Conservation (phyloP, 2,113 vertebrate species). For the Mobula birostris region DNA sequence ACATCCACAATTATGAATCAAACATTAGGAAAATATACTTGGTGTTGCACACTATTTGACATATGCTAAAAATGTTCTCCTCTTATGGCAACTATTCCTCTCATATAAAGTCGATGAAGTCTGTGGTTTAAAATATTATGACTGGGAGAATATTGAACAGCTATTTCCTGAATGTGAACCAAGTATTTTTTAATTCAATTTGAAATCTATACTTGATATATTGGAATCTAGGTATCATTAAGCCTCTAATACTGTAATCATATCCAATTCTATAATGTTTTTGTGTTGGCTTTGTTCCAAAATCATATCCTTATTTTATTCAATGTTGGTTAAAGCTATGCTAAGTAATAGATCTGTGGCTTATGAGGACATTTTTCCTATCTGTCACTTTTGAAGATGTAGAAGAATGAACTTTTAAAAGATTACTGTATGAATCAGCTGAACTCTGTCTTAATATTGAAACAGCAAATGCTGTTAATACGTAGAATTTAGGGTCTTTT, state of each 20-base stretch:
- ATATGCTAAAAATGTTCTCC: not conserved
- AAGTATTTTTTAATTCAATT: not conserved
- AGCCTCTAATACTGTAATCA: not conserved
- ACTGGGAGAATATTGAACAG: not conserved
- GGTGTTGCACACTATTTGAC: not conserved
- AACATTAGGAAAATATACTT: not conserved
- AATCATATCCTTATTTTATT: not conserved
- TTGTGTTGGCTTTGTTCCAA: not conserved
- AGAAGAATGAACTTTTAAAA: not conserved
- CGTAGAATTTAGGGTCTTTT: not conserved
- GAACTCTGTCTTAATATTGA: not conserved
- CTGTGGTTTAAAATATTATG: not conserved
- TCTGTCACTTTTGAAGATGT: not conserved
- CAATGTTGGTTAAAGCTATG: not conserved
- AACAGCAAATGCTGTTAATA: not conserved
- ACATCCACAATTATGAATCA: not conserved
- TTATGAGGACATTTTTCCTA: not conserved
- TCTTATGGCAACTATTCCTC: not conserved
- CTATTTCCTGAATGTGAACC: not conserved
- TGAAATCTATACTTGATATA: not conserved
- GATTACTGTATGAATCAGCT: not conserved
- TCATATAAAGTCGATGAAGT: not conserved
- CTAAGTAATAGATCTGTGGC: not conserved
- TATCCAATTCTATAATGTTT: not conserved
- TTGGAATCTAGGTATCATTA: not conserved